Base-by-base conservation (phyloP, 1,140 invertebrate species). In the Drosophila sproati region DNA sequence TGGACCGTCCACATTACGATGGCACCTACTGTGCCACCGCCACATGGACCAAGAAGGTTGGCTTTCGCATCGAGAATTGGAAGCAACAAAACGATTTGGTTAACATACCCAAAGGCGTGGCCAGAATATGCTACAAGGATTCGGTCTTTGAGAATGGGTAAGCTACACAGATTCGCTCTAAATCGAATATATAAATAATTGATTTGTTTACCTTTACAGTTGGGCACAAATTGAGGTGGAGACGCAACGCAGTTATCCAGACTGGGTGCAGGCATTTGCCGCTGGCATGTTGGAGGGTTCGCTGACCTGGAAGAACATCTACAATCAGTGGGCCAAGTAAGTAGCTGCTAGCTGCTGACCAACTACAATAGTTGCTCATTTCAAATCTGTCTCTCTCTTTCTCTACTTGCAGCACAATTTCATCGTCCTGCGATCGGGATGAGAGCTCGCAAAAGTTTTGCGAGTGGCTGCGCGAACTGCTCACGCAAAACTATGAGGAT, bases 241-340 rank as follows among this genome's bases (percentile, higher is more conserved):
- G 93, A 96, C 96, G 4, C 95, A 96, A 70, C 91, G 93, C 45
- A 93, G 94, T 2, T 96, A 95, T 92, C 94, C 95, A 3, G 96
- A 97, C 91, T 94, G 94, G 73, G 94, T 96, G 5, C 98, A 98
- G 93, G 97, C 97, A 0, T 98, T 96, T 91, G 96, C 96, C 2
- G 97, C 97, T n/a, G 98, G 98, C 5, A 94, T 97, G n/a, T 93
- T 97, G 0, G 98, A 98, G 93, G 97, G 97, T 0, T 95, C 95
- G 34, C 90, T 97, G 1, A 97, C 96, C 3, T 96, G 96, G 94
- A 95, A 96, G 75, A 93, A 97, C 32, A 98, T 98, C 59, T 95
- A 96, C 87, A 95, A 95, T 81, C 96, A 97, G 90, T 96, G 96
- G 94, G 93, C 95, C 71, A 95, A 93, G 91, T 92, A 79, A 76